A percentile compares a stretch with the other conserved stretches of the same genome.
Evolutionary conservation across 2,113 vertebrate species (phyloP).

Genomic region (Crotophaga sulcirostris): DNA sequence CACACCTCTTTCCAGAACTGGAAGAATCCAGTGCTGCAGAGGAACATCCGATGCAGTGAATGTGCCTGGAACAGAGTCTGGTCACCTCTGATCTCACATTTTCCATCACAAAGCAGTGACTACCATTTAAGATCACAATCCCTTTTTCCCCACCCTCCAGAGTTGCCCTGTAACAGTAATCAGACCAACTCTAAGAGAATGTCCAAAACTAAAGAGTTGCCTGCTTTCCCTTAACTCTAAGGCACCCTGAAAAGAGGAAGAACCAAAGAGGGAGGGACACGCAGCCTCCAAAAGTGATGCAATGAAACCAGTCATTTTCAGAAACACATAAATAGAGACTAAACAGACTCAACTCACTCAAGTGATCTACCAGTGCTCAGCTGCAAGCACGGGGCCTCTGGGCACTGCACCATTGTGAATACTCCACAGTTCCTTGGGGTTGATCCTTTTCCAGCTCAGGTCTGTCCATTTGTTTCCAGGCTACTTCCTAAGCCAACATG

Average conservation of each 20-base stretch:
- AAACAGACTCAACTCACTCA: neutral
- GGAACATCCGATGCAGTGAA: neutral
- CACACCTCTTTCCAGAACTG: neutral
- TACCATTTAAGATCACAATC: neutral
- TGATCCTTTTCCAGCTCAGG: neutral
- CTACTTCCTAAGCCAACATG: neutral
- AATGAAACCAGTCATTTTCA: neutral
- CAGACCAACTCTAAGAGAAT: neutral
- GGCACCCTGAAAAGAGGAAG: constrained; percentile 39
- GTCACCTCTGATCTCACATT: neutral
- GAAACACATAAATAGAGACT: neutral
- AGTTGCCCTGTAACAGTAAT: neutral
- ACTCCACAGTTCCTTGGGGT: neutral
- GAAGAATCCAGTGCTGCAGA: neutral
- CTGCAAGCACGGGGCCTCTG: neutral
- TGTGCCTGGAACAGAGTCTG: neutral
- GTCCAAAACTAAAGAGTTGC: constrained; percentile 3
- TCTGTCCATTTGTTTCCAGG: neutral
- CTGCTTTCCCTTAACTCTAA: constrained; percentile 18
- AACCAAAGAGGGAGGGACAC: neutral
- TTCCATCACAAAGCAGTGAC: neutral
- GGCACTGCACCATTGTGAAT: neutral
- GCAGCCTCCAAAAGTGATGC: neutral
- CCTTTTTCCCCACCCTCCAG: neutral
- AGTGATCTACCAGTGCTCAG: neutral